phyloP scores from a whole-genome alignment of 2,888 invertebrate genomes.

The Atrina japonica region DNA sequence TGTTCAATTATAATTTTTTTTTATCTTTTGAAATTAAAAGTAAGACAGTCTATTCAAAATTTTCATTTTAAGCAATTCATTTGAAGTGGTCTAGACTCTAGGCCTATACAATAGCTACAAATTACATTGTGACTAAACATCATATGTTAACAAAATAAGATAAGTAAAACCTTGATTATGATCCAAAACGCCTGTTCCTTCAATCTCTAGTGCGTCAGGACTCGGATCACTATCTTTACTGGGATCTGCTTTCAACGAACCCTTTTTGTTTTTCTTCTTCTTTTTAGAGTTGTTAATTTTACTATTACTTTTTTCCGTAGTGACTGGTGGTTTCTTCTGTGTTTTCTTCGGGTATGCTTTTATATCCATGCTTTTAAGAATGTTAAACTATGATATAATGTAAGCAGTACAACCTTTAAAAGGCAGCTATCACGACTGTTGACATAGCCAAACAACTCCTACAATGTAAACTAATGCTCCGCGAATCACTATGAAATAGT shows the following conservation, averaged over 20 bases:
- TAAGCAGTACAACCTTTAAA: too few relatives aligned
- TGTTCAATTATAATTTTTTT: too few relatives aligned
- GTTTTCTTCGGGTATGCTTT: conserved; percentile 51
- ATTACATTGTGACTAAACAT: too few relatives aligned
- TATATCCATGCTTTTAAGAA: conserved; percentile 53
- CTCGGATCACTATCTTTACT: conserved; percentile 57
- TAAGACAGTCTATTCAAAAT: too few relatives aligned
- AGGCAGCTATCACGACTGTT: conserved; percentile 12
- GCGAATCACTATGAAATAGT: conserved; percentile 14
- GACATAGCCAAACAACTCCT: conserved; percentile 35
- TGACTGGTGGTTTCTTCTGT: conserved; percentile 48
- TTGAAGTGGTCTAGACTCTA: too few relatives aligned
- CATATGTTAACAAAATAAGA: too few relatives aligned
- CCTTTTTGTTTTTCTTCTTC: conserved; percentile 63
- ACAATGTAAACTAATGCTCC: conserved; percentile 41
- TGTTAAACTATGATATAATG: conserved; percentile 1
- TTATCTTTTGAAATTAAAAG: too few relatives aligned
- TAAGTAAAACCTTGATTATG: conserved; percentile 31
- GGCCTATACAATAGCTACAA: too few relatives aligned
- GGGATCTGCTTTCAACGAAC: conserved; percentile 45
- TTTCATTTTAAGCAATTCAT: too few relatives aligned
- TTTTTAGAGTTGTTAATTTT: conserved; percentile 49
- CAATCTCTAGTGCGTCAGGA: conserved; percentile 61
- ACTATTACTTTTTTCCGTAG: conserved; percentile 53
- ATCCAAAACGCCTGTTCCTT: conserved; percentile 58